These are phyloP conservation scores for Dichetophora obliterata DNA, from an alignment of 2,888 invertebrate genomes.

Conservation along the genomic window DNA sequence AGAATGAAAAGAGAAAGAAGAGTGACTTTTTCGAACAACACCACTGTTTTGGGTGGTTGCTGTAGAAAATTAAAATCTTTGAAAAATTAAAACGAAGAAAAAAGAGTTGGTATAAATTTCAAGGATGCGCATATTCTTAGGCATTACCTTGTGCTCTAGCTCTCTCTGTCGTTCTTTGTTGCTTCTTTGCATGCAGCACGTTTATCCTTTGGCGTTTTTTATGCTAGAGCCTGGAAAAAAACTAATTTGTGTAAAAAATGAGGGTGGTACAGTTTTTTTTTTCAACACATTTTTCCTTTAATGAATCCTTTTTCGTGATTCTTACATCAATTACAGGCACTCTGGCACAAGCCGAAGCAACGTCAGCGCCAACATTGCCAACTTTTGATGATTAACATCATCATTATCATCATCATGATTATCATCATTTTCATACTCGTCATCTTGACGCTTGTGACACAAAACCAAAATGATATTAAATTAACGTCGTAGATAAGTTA, in stretches of 20 bases:
- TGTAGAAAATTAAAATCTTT: not conserved
- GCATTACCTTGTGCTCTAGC: not conserved
- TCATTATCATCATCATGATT: not conserved
- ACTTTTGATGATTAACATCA: constrained; percentile 1
- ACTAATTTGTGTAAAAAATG: constrained; percentile 42
- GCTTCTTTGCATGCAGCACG: not conserved
- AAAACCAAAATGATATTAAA: constrained; percentile 44
- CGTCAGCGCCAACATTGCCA: not conserved
- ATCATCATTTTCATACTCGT: not conserved
- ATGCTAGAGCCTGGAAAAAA: constrained; percentile 13
- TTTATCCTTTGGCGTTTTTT: constrained; percentile 5
- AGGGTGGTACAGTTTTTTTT: constrained; percentile 50
- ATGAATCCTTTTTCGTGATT: constrained; percentile 45
- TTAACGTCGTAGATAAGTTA: constrained; percentile 41
- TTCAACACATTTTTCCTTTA: constrained; percentile 27
- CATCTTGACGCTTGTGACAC: not conserved
- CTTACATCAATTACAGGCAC: constrained; percentile 17
- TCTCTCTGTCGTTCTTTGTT: not conserved
- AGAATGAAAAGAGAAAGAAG: too few relatives aligned
- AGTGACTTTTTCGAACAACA: not conserved
- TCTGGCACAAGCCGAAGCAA: not conserved
- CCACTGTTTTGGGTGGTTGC: not conserved
- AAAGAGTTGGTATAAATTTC: constrained; percentile 16
- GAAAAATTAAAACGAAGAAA: not conserved
- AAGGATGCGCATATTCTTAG: constrained; percentile 1